These are phyloP conservation scores for Phortica okadai DNA, from an alignment of 2,888 invertebrate genomes.

Conservation along the genomic window DNA sequence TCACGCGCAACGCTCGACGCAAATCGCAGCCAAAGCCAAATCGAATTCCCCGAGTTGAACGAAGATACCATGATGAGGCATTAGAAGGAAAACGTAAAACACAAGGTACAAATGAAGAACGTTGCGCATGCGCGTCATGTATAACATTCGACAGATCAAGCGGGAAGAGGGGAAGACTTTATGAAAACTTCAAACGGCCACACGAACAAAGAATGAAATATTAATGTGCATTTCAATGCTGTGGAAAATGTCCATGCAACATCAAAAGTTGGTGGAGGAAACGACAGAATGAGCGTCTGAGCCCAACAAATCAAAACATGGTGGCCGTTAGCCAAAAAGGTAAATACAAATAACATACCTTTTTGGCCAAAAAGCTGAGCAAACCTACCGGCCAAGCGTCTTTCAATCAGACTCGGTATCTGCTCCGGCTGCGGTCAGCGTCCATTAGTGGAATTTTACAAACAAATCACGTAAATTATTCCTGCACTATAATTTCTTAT, in stretches of 20 bases:
- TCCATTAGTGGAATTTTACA: conserved; percentile 40
- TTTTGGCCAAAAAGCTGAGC: not conserved
- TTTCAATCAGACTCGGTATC: not conserved
- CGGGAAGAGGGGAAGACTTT: not conserved
- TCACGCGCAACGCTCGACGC: conserved; percentile 31
- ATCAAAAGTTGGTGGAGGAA: not conserved
- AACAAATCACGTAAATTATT: conserved; percentile 71
- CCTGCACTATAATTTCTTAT: conserved; percentile 68
- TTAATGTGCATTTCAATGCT: conserved; percentile 27
- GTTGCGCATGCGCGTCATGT: conserved; percentile 33
- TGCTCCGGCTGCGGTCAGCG: not conserved
- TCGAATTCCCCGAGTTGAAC: too few relatives aligned
- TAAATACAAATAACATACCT: not conserved
- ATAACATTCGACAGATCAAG: conserved; percentile 1
- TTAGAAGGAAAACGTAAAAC: not conserved
- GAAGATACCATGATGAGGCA: not conserved
- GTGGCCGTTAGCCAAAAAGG: not conserved
- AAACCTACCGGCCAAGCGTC: not conserved
- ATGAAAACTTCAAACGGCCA: not conserved
- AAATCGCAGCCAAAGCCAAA: not conserved
- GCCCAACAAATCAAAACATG: conserved; percentile 4
- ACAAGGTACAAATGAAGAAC: not conserved
- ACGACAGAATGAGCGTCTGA: not conserved
- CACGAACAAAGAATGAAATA: conserved; percentile 17
- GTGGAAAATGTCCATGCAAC: not conserved